phyloP scores from a whole-genome alignment of 2,888 invertebrate species.

The Ethmia dodecea region DNA sequence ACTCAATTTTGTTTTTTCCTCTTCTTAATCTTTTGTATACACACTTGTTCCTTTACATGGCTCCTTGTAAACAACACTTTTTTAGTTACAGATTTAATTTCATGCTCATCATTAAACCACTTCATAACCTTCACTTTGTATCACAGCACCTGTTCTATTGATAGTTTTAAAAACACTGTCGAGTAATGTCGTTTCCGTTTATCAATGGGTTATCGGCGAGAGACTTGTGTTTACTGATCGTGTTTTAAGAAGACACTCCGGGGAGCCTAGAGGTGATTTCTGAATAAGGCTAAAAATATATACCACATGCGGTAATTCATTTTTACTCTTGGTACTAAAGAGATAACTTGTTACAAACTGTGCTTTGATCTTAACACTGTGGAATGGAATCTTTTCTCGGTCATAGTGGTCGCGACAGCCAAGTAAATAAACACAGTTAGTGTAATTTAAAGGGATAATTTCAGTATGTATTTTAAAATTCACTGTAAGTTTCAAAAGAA shows the following conservation, averaged over 20 bases:
- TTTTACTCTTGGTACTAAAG: conserved; percentile 15
- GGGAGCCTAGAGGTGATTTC: conserved; percentile 45
- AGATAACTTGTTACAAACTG: background rate
- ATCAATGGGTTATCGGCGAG: conserved; percentile 51
- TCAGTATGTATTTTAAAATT: no score
- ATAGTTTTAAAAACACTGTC: conserved; percentile 13
- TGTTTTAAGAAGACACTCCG: conserved; percentile 24
- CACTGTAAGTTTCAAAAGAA: no score
- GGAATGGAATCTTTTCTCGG: no score
- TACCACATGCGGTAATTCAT: conserved; percentile 35
- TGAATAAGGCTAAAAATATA: conserved; percentile 43
- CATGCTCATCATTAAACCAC: conserved; percentile 22
- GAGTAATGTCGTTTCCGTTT: conserved; percentile 8
- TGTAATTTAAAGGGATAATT: no score
- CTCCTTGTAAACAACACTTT: no score
- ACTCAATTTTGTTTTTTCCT: conserved; percentile 38
- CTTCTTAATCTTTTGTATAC: conserved; percentile 35
- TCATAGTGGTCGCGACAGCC: no score
- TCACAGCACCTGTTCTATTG: conserved; percentile 28
- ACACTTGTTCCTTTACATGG: conserved; percentile 23
- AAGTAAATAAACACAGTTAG: no score
- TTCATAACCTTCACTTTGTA: conserved; percentile 34
- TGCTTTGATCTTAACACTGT: background rate
- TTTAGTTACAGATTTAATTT: conserved; percentile 22
- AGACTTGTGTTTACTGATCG: conserved; percentile 25